These are phyloP conservation scores for Hippocampus comes DNA, from an alignment of 2,113 vertebrate species.

Conservation along the genomic window DNA sequence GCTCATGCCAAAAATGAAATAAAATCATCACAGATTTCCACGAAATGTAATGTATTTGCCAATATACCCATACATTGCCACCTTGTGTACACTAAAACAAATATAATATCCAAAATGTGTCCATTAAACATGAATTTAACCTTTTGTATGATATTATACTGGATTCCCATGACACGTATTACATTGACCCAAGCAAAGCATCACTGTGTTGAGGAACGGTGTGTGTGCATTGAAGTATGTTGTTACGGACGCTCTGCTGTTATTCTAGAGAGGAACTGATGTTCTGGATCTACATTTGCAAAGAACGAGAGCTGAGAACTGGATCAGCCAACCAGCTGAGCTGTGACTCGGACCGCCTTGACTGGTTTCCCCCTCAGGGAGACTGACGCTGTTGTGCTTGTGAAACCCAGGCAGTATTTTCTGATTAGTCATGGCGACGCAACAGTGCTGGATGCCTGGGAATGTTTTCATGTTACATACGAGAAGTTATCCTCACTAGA, in stretches of 20 bases:
- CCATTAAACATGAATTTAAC: no score
- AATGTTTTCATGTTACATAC: slow-evolving; percentile 23
- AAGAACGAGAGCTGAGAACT: slow-evolving; percentile 7
- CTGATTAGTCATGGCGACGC: slow-evolving; percentile 35
- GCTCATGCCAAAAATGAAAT: no score
- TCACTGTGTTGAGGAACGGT: neutral
- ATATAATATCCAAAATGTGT: no score
- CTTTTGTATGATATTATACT: no score
- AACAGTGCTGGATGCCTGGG: slow-evolving; percentile 17
- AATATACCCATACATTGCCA: no score
- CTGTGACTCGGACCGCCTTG: slow-evolving; percentile 8
- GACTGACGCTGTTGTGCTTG: slow-evolving; percentile 25
- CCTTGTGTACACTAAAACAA: no score
- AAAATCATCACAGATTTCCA: no score
- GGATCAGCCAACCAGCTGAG: slow-evolving; percentile 29
- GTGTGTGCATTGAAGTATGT: neutral
- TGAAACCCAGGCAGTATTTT: slow-evolving; percentile 40
- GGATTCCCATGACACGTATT: no score
- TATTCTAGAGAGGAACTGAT: slow-evolving; percentile 5
- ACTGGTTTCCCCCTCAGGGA: slow-evolving; percentile 23
- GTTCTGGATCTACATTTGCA: slow-evolving; percentile 14
- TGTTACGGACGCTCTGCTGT: slow-evolving; percentile 7
- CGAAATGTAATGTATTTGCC: no score
- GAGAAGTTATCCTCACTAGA: slow-evolving; percentile 14
- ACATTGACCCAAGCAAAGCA: neutral